Conservation (phyloP, 2,113 vertebrate species). For the Ginglymostoma cirratum region DNA sequence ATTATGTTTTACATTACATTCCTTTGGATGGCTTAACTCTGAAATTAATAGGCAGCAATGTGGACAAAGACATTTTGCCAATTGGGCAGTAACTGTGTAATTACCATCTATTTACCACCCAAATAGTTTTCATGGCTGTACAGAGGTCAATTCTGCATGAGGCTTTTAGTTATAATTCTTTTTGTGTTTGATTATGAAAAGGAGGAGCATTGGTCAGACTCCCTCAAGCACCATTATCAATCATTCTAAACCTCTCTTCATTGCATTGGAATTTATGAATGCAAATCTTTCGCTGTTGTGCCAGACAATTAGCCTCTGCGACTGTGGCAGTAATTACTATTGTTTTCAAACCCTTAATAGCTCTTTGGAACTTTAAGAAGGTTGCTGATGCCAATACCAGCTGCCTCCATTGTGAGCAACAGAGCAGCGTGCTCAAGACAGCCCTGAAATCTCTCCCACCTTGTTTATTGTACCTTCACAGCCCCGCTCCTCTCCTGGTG, state of each 20-base stretch:
- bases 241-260: neutral
- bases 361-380: neutral
- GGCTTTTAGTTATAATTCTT: neutral
- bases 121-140: neutral
- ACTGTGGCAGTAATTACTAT: neutral
- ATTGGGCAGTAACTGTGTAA: neutral
- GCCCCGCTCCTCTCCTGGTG: neutral
- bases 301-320: neutral
- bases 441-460: neutral
- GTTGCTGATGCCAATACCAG: neutral
- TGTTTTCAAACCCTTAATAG: neutral
- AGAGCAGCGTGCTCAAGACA: neutral
- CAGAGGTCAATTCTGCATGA: neutral
- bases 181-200: neutral
- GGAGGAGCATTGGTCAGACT: neutral
- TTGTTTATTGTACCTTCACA: neutral
- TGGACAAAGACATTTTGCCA: neutral
- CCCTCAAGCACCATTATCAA: slow-evolving; percentile 5
- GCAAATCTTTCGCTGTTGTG: neutral
- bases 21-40: neutral
- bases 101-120: slow-evolving; percentile 8
- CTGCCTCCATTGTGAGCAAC: neutral
- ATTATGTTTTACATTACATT: neutral
- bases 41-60: neutral
- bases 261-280: neutral